Evolutionary conservation across 1,140 invertebrate species (phyloP).

Genomic region (Steinernema feltiae): DNA sequence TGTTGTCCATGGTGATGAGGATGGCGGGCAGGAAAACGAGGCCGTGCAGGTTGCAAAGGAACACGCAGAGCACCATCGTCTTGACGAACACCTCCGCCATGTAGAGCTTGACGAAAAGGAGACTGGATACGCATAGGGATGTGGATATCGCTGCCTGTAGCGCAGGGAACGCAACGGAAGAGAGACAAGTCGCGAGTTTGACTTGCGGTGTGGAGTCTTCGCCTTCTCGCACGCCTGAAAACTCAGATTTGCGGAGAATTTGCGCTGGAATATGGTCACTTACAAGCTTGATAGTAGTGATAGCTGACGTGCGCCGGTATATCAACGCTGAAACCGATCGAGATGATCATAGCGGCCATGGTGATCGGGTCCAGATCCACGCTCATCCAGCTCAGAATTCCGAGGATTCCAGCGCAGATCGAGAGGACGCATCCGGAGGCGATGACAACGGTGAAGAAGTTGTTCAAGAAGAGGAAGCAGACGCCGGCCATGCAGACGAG

Average conservation of each 20-base stretch:
- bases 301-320: slow-evolving; percentile 61
- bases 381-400: slow-evolving; percentile 58
- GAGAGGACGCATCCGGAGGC: neutral
- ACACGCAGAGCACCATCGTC: slow-evolving; percentile 54
- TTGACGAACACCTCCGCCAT: slow-evolving; percentile 53
- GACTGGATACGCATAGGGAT: slow-evolving; percentile 47
- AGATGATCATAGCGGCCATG: slow-evolving; percentile 62
- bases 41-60: slow-evolving; percentile 53
- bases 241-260: neutral
- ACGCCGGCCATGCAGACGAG: slow-evolving; percentile 49
- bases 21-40: slow-evolving; percentile 54
- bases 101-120: slow-evolving; percentile 53
- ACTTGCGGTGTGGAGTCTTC: slow-evolving; percentile 36
- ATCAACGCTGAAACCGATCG: slow-evolving; percentile 61
- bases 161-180: slow-evolving; percentile 54
- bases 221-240: slow-evolving; percentile 32
- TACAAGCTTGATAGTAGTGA: slow-evolving; percentile 58
- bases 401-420: slow-evolving; percentile 54
- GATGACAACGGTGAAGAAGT: slow-evolving; percentile 57
- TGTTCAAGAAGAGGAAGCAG: slow-evolving; percentile 60
- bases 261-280: neutral
- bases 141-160: slow-evolving; percentile 53
- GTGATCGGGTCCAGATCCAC: slow-evolving; percentile 60
- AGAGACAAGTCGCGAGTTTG: slow-evolving; percentile 55
- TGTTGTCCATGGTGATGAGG: slow-evolving; percentile 43